Percentiles rank a stretch among this genome's conserved stretches.
phyloP scores from a whole-genome alignment of 37 sponge, comb jelly and placozoan genomes.

The Oopsacas minuta region DNA sequence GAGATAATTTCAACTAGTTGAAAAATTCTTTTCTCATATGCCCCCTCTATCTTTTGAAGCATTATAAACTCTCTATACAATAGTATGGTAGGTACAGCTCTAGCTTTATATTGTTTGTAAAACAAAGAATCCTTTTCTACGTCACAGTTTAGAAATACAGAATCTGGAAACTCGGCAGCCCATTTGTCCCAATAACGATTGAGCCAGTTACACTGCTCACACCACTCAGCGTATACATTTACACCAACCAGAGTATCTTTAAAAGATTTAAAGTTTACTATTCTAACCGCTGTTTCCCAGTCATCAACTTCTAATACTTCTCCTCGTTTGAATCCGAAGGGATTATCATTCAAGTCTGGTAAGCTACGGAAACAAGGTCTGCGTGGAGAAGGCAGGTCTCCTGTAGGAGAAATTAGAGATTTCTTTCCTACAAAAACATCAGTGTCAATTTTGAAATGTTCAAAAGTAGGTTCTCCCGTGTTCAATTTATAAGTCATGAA shows the following conservation, averaged over 20 bases:
- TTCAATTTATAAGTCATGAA: background rate
- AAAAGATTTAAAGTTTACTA: background rate
- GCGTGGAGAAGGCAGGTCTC: background rate
- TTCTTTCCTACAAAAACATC: background rate
- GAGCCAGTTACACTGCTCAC: background rate
- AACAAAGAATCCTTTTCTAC: background rate
- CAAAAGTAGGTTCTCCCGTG: background rate
- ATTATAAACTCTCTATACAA: background rate
- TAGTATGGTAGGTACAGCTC: background rate
- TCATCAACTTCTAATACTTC: background rate
- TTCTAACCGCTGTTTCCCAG: background rate
- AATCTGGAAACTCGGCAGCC: background rate
- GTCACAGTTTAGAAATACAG: background rate
- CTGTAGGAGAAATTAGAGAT: background rate
- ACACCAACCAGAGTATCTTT: background rate
- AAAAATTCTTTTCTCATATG: background rate
- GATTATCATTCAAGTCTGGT: background rate
- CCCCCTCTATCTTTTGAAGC: background rate
- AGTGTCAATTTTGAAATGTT: background rate
- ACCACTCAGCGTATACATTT: background rate
- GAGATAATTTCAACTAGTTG: background rate
- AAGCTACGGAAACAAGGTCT: background rate
- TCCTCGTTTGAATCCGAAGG: background rate
- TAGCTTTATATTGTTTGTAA: background rate
- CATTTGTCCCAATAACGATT: background rate